Percentiles rank a stretch among this genome's conserved stretches.
These are phyloP conservation scores for Furcula furcula DNA, from an alignment of 2,888 invertebrate genomes.

Conservation along the genomic window DNA sequence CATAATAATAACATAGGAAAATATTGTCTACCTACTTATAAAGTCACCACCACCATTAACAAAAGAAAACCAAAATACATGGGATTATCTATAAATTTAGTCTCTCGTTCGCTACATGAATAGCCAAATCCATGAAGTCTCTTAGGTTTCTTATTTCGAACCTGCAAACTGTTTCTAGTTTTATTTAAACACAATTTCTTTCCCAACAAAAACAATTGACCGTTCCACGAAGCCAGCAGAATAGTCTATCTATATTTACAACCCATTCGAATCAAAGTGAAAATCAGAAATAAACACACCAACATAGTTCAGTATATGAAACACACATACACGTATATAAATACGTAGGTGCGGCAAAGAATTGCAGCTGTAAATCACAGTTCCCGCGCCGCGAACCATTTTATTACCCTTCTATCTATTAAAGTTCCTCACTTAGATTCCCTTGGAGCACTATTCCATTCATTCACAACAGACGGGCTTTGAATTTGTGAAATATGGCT, in stretches of 20 bases:
- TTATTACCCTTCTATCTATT: constrained; percentile 13
- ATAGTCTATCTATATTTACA: constrained; percentile 13
- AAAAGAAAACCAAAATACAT: too few relatives aligned
- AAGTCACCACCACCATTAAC: too few relatives aligned
- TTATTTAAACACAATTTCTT: background rate
- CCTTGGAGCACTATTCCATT: constrained; percentile 7
- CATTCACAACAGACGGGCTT: constrained; percentile 13
- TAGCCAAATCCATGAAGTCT: too few relatives aligned
- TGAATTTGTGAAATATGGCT: too few relatives aligned
- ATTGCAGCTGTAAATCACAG: constrained; percentile 18
- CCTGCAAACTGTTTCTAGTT: too few relatives aligned
- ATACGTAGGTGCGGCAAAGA: constrained; percentile 9
- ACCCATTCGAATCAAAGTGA: constrained; percentile 11
- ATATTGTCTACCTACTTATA: too few relatives aligned
- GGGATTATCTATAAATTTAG: too few relatives aligned
- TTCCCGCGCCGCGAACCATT: constrained; percentile 11
- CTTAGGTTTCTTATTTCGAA: too few relatives aligned
- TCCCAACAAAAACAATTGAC: constrained; percentile 2
- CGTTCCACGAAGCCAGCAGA: constrained; percentile 1
- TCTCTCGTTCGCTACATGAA: too few relatives aligned
- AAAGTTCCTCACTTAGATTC: constrained; percentile 14
- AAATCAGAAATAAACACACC: constrained; percentile 14
- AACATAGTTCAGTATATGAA: too few relatives aligned
- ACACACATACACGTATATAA: constrained; percentile 9
- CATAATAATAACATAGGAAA: too few relatives aligned